A percentile compares a stretch with the other conserved stretches of the same genome.
Evolutionary conservation across 2,113 vertebrate genomes (phyloP).

Genomic region (Sprattus sprattus): DNA sequence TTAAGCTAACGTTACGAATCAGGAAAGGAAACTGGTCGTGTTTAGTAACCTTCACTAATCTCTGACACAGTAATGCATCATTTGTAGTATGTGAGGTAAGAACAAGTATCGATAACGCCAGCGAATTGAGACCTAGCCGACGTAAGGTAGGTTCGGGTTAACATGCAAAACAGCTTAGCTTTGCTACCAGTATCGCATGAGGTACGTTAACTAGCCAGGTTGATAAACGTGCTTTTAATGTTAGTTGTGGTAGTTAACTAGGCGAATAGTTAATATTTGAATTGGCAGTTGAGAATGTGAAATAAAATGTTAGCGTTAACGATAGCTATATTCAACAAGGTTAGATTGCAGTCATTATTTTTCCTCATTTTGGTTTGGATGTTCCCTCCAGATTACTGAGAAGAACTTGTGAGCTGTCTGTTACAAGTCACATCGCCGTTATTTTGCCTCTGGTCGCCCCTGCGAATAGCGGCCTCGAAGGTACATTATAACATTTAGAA

Average conservation of each 20-base stretch:
- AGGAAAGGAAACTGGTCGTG: neutral
- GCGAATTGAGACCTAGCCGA: neutral
- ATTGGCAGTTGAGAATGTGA: neutral
- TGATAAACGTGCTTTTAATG: neutral
- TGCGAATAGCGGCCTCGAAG: conserved; percentile 44
- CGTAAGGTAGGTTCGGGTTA: neutral
- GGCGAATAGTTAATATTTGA: neutral
- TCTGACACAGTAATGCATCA: neutral
- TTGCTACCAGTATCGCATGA: neutral
- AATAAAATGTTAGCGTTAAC: neutral
- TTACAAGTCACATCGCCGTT: conserved; percentile 21
- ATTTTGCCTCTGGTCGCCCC: conserved; percentile 38
- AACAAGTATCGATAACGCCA: neutral
- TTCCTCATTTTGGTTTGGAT: neutral
- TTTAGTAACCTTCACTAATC: neutral
- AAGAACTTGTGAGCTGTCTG: conserved; percentile 35
- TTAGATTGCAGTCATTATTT: neutral
- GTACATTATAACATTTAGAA: conserved; percentile 26
- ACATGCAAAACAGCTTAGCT: neutral
- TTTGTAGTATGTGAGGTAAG: neutral
- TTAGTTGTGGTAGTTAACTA: neutral
- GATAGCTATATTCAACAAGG: no score
- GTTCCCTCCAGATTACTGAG: conserved; percentile 33
- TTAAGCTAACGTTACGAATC: neutral
- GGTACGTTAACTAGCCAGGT: neutral